Evolutionary conservation across 2,113 vertebrate species (phyloP).

Genomic region (Podarcis raffonei): DNA sequence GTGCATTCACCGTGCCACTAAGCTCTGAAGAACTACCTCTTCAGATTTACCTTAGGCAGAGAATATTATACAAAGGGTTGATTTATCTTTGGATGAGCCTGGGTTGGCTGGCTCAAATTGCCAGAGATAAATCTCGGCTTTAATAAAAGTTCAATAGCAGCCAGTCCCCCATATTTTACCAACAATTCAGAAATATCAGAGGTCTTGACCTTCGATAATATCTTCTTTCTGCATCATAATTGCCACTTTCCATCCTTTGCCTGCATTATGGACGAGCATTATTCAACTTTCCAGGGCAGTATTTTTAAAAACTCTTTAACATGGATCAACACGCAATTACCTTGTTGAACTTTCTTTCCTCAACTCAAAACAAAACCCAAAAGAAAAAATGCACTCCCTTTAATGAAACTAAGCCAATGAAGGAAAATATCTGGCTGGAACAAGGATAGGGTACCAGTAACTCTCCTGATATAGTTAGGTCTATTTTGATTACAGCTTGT

Average conservation of each 20-base stretch:
- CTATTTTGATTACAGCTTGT: not conserved
- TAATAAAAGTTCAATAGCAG: not conserved
- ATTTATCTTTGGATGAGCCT: constrained; percentile 43
- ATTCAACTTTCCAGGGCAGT: not conserved
- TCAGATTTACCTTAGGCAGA: constrained; percentile 21
- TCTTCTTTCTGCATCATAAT: constrained; percentile 14
- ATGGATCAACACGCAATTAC: not conserved
- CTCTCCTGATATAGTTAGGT: not conserved
- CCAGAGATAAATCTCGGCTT: constrained; percentile 48
- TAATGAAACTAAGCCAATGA: not conserved
- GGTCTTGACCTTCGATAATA: not conserved
- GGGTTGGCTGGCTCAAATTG: constrained; percentile 4
- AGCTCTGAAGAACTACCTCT: constrained; percentile 16
- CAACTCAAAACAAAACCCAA: not conserved
- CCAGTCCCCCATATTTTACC: constrained; percentile 10
- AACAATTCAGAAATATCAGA: constrained; percentile 13
- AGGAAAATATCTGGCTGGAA: not conserved
- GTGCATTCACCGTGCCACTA: constrained; percentile 22
- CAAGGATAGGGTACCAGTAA: no score
- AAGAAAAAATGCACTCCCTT: not conserved
- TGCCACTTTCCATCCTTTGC: not conserved
- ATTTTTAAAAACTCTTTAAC: not conserved
- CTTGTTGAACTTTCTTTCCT: not conserved
- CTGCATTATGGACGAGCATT: not conserved
- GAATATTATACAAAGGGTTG: constrained; percentile 36